phyloP scores from a whole-genome alignment of 2,888 invertebrate genomes.

The Odontothrips loti region DNA sequence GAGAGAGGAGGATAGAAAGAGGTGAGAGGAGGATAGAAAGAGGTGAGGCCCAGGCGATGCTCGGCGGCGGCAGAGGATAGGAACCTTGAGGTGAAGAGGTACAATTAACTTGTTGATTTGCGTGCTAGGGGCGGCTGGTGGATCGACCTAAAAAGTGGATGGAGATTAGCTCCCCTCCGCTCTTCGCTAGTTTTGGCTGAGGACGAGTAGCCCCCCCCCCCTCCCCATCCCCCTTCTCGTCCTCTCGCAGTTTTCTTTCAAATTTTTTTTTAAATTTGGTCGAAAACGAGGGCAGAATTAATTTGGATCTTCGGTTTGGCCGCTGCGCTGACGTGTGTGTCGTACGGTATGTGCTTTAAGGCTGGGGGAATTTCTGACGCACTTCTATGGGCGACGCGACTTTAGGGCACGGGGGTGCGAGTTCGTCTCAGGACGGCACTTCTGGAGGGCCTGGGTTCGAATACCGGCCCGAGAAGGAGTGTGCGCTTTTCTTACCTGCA shows the following conservation, averaged over 20 bases:
- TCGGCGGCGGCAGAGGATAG: not conserved
- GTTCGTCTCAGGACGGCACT: too few species aligned
- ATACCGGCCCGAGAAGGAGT: not conserved
- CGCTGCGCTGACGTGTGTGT: too few species aligned
- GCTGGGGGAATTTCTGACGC: too few species aligned
- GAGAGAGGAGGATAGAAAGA: not conserved
- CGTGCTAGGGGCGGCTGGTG: not conserved
- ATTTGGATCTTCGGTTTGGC: too few species aligned
- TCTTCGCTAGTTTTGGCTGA: not conserved
- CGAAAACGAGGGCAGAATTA: too few species aligned
- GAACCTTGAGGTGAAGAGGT: conserved; percentile 12
- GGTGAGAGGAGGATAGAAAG: not conserved
- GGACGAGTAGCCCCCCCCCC: not conserved
- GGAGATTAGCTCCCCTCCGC: not conserved
- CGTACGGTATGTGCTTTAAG: too few species aligned
- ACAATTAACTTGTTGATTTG: conserved; percentile 27
- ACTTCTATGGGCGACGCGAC: too few species aligned
- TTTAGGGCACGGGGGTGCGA: too few species aligned
- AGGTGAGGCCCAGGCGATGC: not conserved
- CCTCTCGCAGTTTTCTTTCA: not conserved
- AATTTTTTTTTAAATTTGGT: too few species aligned
- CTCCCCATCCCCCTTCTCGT: not conserved
- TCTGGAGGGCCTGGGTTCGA: not conserved
- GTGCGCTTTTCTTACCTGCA: not conserved
- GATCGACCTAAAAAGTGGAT: not conserved